A percentile compares a stretch with the other conserved stretches of the same genome.
Evolutionary conservation across 2,113 vertebrate species (phyloP).

Genomic region (Pelvicachromis taeniatus): DNA sequence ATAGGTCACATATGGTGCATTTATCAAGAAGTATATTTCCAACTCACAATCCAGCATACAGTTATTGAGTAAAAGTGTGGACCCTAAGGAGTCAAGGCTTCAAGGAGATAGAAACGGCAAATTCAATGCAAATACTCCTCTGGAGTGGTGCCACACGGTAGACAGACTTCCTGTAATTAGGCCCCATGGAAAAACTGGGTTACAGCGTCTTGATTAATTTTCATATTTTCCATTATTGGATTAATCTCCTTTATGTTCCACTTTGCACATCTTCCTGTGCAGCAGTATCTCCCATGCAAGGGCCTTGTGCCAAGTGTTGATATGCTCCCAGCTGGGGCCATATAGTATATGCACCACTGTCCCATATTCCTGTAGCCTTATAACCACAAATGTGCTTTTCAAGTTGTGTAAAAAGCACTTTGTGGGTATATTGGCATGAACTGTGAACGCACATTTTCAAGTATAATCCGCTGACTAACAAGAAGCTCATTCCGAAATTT

Average conservation of each 20-base stretch:
- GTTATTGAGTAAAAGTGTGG: background rate
- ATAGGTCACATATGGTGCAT: background rate
- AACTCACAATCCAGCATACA: background rate
- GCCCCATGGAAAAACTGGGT: slow-evolving; percentile 34
- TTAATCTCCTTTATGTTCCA: slow-evolving; percentile 32
- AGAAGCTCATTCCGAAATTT: background rate
- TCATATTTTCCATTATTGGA: slow-evolving; percentile 40
- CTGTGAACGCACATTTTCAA: background rate
- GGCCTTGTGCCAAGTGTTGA: background rate
- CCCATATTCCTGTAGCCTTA: background rate
- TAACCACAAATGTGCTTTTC: background rate
- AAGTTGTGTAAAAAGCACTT: background rate
- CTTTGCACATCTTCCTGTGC: slow-evolving; percentile 9
- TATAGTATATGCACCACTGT: background rate
- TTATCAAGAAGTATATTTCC: background rate
- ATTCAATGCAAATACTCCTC: slow-evolving; percentile 1
- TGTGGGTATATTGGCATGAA: background rate
- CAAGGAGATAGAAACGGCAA: background rate
- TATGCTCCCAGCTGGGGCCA: background rate
- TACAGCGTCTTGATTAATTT: slow-evolving; percentile 44
- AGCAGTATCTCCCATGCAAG: background rate
- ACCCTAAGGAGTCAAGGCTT: background rate
- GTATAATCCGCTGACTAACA: background rate
- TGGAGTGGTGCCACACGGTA: slow-evolving; percentile 14
- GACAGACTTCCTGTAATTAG: slow-evolving; percentile 41